Conservation (phyloP, 1,140 invertebrate genomes). For the Diorhabda sublineata region DNA sequence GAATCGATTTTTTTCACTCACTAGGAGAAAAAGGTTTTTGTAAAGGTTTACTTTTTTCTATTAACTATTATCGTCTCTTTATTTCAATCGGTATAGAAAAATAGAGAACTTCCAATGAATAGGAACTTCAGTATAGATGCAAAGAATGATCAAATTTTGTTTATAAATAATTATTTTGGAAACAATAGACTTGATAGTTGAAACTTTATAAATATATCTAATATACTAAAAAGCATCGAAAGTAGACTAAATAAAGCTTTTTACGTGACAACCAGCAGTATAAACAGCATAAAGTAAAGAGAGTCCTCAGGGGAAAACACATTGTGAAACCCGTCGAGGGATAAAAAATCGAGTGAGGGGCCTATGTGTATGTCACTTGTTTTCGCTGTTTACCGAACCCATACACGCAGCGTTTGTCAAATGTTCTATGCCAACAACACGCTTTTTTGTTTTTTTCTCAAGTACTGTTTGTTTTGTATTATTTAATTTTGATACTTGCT, state of each 20-base stretch:
- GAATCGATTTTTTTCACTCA: too few species aligned
- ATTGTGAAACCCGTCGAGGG: neutral
- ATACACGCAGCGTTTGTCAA: constrained; percentile 1
- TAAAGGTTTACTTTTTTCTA: too few species aligned
- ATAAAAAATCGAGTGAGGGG: neutral
- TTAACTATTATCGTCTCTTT: too few species aligned
- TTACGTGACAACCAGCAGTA: constrained; percentile 1
- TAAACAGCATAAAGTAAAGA: neutral
- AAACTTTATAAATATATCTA: too few species aligned
- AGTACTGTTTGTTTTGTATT: neutral
- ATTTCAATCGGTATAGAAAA: too few species aligned
- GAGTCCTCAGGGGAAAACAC: neutral
- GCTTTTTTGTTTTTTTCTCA: neutral
- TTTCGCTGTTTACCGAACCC: neutral
- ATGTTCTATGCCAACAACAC: constrained; percentile 1
- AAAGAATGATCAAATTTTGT: too few species aligned
- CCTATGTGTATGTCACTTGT: neutral
- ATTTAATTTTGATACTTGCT: constrained; percentile 3
- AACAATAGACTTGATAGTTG: too few species aligned
- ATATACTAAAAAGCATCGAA: too few species aligned
- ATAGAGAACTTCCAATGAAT: too few species aligned
- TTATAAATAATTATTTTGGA: too few species aligned
- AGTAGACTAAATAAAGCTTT: neutral
- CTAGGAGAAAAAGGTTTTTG: too few species aligned
- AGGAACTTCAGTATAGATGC: too few species aligned